These are phyloP conservation scores for Drosophila pegasa DNA, from an alignment of 2,888 invertebrate genomes.

Conservation along the genomic window DNA sequence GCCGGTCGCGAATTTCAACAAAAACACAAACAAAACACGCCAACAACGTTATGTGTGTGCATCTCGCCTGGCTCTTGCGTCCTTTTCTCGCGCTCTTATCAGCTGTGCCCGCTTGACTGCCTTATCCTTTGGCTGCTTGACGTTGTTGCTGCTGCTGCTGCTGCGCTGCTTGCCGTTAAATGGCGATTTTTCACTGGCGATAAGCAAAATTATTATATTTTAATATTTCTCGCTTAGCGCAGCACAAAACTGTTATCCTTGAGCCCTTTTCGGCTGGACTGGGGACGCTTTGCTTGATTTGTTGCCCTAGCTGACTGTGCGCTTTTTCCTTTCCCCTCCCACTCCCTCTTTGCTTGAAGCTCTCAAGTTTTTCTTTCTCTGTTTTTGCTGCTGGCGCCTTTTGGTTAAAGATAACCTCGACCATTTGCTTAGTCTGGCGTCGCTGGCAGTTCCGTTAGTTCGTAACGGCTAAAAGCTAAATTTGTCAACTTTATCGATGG, in stretches of 20 bases:
- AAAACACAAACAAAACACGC: constrained; percentile 75
- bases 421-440: constrained; percentile 34
- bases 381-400: constrained; percentile 13
- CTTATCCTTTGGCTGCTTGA: constrained; percentile 34
- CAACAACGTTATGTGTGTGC: constrained; percentile 24
- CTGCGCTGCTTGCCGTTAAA: constrained; percentile 61
- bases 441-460: constrained; percentile 29
- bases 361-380: constrained; percentile 9
- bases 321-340: constrained; percentile 33
- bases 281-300: constrained; percentile 52
- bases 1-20: constrained; percentile 78
- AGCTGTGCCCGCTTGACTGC: constrained; percentile 55
- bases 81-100: constrained; percentile 44
- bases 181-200: constrained; percentile 73
- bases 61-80: constrained; percentile 13
- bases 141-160: constrained; percentile 18
- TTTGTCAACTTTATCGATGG: constrained; percentile 73
- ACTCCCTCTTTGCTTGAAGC: background rate
- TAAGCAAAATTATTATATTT: constrained; percentile 78
- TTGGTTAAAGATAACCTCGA: constrained; percentile 31
- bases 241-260: constrained; percentile 60
- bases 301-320: constrained; percentile 63
- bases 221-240: constrained; percentile 77
- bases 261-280: constrained; percentile 28
- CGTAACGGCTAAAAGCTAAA: constrained; percentile 68